A percentile compares a stretch with the other conserved stretches of the same genome.
These are phyloP conservation scores for Etheostoma cragini DNA, from an alignment of 2,113 vertebrate genomes.

Conservation along the genomic window DNA sequence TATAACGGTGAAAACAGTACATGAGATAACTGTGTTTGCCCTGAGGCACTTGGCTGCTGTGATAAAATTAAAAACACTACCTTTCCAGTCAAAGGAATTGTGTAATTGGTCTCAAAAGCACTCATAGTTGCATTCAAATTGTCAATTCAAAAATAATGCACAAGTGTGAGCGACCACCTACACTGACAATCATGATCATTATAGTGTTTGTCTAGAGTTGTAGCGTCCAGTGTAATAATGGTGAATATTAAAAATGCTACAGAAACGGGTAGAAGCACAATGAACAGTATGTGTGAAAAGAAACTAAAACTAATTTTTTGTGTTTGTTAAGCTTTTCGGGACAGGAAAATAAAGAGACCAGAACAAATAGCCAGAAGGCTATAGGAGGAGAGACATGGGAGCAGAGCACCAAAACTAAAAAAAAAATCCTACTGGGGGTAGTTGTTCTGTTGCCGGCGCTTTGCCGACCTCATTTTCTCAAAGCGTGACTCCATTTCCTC, in stretches of 20 bases:
- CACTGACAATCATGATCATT: conserved; percentile 61
- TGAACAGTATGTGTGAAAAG: conserved; percentile 49
- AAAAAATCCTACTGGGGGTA: conserved; percentile 82
- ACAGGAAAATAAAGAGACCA: conserved; percentile 51
- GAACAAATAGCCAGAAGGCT: conserved; percentile 67
- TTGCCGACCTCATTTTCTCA: conserved; percentile 99
- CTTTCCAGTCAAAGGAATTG: conserved; percentile 49
- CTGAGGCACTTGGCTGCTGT: conserved; percentile 76
- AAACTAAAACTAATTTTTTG: conserved; percentile 48
- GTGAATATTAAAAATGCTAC: conserved; percentile 68
- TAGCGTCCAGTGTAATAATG: conserved; percentile 61
- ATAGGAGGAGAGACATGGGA: conserved; percentile 53
- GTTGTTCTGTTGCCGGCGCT: conserved; percentile 96
- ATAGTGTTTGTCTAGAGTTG: conserved; percentile 69
- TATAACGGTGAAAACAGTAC: conserved; percentile 58
- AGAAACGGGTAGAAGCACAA: conserved; percentile 63
- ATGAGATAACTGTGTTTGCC: conserved; percentile 66
- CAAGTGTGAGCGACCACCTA: conserved; percentile 62
- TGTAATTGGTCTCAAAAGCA: conserved; percentile 57
- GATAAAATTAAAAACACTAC: conserved; percentile 66
- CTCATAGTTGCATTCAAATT: conserved; percentile 70
- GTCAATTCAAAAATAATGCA: conserved; percentile 76
- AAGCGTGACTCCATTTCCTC: conserved; percentile 98
- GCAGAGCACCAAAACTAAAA: conserved; percentile 50
- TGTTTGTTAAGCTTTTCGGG: conserved; percentile 51